phyloP scores from a whole-genome alignment of 2,113 vertebrate genomes.

The Gallinago paraguaiae region DNA sequence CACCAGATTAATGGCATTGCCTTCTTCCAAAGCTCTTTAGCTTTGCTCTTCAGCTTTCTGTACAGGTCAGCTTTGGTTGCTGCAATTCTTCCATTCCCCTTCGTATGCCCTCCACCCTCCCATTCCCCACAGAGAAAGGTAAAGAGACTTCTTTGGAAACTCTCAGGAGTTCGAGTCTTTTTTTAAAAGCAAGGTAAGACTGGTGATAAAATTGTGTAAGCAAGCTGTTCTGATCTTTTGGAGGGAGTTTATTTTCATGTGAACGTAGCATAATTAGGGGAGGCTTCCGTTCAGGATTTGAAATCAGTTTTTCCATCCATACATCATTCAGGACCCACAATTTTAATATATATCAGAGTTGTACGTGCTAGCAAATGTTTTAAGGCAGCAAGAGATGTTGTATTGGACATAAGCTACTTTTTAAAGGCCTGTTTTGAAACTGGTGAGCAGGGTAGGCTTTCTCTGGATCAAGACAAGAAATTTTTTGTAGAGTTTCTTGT shows the following conservation, averaged over 20 bases:
- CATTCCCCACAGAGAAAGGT: not conserved
- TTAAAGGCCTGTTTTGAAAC: not conserved
- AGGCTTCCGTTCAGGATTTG: not conserved
- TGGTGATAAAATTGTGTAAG: not conserved
- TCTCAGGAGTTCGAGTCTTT: not conserved
- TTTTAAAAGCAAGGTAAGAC: not conserved
- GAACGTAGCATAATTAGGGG: not conserved
- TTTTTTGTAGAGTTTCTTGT: not conserved
- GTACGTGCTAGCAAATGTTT: not conserved
- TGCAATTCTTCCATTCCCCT: not conserved
- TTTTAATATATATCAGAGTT: not conserved
- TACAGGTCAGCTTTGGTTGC: not conserved
- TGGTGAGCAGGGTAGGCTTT: not conserved
- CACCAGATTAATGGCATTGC: not conserved
- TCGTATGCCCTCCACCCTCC: not conserved
- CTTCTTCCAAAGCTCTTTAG: not conserved
- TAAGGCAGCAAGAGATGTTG: not conserved
- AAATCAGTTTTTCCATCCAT: not conserved
- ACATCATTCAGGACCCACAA: not conserved
- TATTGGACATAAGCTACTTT: not conserved
- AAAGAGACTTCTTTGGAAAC: not conserved
- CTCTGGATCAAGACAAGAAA: not conserved
- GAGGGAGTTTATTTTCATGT: not conserved
- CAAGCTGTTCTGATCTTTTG: not conserved
- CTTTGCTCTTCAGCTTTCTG: not conserved